Evolutionary conservation across 2,797 vertebrate species (phyloP).

Genomic region (Muscicapa striata): DNA sequence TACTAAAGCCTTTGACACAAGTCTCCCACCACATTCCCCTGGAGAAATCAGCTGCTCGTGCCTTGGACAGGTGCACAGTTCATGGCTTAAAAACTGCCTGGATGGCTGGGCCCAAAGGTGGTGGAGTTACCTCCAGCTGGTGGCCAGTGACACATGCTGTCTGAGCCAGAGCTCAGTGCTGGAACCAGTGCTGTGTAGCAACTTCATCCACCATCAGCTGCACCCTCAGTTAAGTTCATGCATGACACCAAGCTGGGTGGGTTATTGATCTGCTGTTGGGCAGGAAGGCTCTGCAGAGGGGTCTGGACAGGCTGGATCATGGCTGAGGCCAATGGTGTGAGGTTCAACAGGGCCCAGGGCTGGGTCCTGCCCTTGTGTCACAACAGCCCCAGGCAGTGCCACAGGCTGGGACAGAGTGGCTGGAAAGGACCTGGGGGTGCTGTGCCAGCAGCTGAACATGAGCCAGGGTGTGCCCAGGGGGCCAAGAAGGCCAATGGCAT

Average conservation of each 20-base stretch:
- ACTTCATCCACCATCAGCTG: not conserved
- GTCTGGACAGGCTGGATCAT: not conserved
- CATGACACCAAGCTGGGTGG: too few relatives aligned
- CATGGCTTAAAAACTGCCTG: not conserved
- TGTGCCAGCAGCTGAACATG: not conserved
- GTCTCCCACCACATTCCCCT: rapidly evolving
- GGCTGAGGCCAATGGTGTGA: not conserved
- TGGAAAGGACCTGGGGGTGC: not conserved
- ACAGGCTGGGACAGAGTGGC: not conserved
- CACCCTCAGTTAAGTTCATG: not conserved
- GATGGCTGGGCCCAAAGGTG: too few relatives aligned
- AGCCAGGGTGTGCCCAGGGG: not conserved
- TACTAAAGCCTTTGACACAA: not conserved
- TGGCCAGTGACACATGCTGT: rapidly evolving
- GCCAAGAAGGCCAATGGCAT: not conserved
- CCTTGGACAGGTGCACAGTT: not conserved
- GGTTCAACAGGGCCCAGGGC: not conserved
- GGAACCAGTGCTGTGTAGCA: rapidly evolving
- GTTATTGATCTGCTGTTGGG: not conserved
- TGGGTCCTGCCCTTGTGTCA: not conserved
- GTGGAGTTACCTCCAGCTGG: not conserved
- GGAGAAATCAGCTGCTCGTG: rapidly evolving
- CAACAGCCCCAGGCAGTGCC: not conserved
- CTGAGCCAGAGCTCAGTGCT: not conserved
- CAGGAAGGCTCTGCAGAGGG: not conserved